Evolutionary conservation across 2,797 vertebrate genomes (phyloP).

Genomic region (Meriones psammophilus): DNA sequence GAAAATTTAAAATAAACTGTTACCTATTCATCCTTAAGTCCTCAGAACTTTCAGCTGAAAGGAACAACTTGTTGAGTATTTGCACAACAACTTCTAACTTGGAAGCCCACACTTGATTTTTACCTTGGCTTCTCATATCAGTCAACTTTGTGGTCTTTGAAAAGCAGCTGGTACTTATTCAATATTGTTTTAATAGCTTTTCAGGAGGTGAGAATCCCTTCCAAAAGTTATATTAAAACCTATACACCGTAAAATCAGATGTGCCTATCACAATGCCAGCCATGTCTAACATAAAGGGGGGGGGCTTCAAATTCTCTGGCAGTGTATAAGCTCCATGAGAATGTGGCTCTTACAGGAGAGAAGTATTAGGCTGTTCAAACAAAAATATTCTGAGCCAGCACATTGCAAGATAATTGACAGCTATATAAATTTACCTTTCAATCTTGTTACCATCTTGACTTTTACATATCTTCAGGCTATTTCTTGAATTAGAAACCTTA

Average conservation of each 20-base stretch:
- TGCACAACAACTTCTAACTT: not conserved
- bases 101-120: not conserved
- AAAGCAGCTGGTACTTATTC: not conserved
- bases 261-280: not conserved
- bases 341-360: not conserved
- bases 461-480: not conserved
- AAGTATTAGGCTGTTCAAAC: not conserved
- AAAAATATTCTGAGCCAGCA: not conserved
- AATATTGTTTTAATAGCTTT: not conserved
- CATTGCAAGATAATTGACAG: not conserved
- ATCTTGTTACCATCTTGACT: not conserved
- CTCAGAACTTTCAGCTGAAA: not conserved
- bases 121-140: not conserved
- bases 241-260: not conserved
- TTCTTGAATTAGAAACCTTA: conserved; percentile 37
- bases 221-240: not conserved
- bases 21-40: not conserved
- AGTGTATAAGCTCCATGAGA: not conserved
- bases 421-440: conserved; percentile 1
- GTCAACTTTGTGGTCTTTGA: not conserved
- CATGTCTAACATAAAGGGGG: not conserved
- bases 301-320: not conserved
- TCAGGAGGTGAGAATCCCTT: not conserved
- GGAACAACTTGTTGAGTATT: not conserved
- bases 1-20: not conserved